Base-by-base conservation (phyloP, 2,888 invertebrate genomes). In the Hyposoter dolosus region DNA sequence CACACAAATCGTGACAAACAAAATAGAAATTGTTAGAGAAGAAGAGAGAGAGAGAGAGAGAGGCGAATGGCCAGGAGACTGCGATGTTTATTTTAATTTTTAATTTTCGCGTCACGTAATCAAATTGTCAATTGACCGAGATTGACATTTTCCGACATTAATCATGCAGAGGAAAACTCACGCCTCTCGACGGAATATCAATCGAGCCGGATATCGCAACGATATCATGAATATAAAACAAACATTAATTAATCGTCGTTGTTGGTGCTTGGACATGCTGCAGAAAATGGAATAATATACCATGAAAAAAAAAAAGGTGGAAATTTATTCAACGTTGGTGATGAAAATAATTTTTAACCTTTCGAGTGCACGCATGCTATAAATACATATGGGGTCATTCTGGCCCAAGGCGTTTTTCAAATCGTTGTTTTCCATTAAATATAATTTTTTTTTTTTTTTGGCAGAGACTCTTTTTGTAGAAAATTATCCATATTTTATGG, bases 81-180 rank as follows among this genome's bases (percentile, higher is more conserved):
- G 3, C 32, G 17, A 47, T 32, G 10, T 32, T 69, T 47, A 45
- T 50, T 40, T 15, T 17, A 17, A 43, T 71, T 50, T 60, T 63
- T 6, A 9, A 63, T 45, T 5, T n/a, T n/a, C 10, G 12, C 60
- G 66, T 60, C 82, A 75, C 82, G 82, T 69, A 69, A 60, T 75
- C 53, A 5, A 53, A 56, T n/a, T 66, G 66, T 56, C 81, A 53
- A 66, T 32, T 66, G 71, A 43, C 66, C 65, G 5, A 7, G 81
- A 83, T 43, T 53, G 65, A 56, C 45, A 76, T 53, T 35, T 74
- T 78, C 83, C 83, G 78, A 66, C 77, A 19, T 7, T 47, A 23
- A 80, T 65, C 19, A 47, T n/a, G 43, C 9, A n/a, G n/a, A 45
- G 40, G 32, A 53, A 17, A 75, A 17, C 60, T 60, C 3, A 40